phyloP scores from a whole-genome alignment of 2,797 vertebrate species.

The Tapera naevia region DNA sequence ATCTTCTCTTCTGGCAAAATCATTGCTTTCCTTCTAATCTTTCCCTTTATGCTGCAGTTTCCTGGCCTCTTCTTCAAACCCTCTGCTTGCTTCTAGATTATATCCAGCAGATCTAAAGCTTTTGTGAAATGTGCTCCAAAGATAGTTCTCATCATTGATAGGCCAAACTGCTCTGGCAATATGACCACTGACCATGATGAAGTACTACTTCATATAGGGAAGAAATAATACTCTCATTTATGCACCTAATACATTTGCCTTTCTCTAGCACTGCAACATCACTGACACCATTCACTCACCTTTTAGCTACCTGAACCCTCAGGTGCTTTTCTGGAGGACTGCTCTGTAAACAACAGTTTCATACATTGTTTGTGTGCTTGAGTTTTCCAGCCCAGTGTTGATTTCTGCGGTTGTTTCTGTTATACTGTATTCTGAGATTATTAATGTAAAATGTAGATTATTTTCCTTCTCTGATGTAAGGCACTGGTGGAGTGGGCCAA shows the following conservation, averaged over 20 bases:
- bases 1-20: background rate
- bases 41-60: background rate
- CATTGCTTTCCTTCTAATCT: background rate
- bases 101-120: background rate
- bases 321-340: background rate
- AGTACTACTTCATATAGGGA: background rate
- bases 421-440: background rate
- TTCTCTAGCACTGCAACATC: background rate
- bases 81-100: background rate
- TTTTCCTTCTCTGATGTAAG: background rate
- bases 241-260: background rate
- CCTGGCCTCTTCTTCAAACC: background rate
- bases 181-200: background rate
- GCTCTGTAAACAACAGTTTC: background rate
- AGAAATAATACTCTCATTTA: background rate
- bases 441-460: background rate
- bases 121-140: background rate
- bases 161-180: background rate
- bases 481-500: background rate
- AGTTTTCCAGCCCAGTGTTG: background rate
- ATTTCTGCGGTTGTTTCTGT: background rate
- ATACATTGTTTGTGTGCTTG: background rate
- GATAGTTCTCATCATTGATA: background rate
- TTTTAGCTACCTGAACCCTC: background rate
- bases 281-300: background rate